A percentile compares a stretch with the other conserved stretches of the same genome.
Conservation (phyloP, 2,797 vertebrate genomes). For the Orientallactaga sibirica region DNA sequence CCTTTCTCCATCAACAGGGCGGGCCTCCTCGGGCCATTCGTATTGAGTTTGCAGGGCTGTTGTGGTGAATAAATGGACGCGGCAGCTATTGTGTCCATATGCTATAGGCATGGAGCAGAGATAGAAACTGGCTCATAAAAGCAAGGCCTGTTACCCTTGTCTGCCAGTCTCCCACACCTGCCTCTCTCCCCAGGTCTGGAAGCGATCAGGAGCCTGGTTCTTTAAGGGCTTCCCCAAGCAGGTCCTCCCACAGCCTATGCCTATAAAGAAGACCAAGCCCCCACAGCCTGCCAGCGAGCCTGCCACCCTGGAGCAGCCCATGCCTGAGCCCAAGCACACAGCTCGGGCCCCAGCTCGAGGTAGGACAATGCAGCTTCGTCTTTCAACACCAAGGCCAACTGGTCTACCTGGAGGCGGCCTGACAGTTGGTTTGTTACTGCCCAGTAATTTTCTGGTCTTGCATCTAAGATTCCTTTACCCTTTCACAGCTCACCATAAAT, state of each 20-base stretch:
- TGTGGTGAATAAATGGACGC: neutral
- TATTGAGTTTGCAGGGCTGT: neutral
- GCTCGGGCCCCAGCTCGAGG: slow-evolving; percentile 84
- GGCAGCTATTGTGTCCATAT: neutral
- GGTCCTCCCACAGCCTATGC: slow-evolving; percentile 92
- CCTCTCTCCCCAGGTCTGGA: slow-evolving; percentile 91
- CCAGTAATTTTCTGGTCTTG: neutral
- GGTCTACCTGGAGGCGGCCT: neutral
- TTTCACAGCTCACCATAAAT: accelerated
- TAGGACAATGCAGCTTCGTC: slow-evolving; percentile 43
- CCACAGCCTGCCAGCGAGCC: slow-evolving; percentile 73
- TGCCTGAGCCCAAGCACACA: slow-evolving; percentile 81
- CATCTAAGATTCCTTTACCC: neutral
- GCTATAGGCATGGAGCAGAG: neutral
- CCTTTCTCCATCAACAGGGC: neutral
- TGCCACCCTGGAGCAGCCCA: slow-evolving; percentile 59
- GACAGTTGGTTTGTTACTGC: accelerated
- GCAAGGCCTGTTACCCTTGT: accelerated
- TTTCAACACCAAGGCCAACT: slow-evolving; percentile 47
- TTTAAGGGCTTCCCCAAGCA: slow-evolving; percentile 95
- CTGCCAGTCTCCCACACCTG: accelerated
- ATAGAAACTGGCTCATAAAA: accelerated
- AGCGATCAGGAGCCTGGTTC: slow-evolving; percentile 97
- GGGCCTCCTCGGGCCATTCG: neutral
- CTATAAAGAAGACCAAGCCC: slow-evolving; percentile 88